Percentiles rank a stretch among this genome's conserved stretches.
Evolutionary conservation across 2,113 vertebrate species (phyloP).

Genomic region (Dicerorhinus sumatrensis): DNA sequence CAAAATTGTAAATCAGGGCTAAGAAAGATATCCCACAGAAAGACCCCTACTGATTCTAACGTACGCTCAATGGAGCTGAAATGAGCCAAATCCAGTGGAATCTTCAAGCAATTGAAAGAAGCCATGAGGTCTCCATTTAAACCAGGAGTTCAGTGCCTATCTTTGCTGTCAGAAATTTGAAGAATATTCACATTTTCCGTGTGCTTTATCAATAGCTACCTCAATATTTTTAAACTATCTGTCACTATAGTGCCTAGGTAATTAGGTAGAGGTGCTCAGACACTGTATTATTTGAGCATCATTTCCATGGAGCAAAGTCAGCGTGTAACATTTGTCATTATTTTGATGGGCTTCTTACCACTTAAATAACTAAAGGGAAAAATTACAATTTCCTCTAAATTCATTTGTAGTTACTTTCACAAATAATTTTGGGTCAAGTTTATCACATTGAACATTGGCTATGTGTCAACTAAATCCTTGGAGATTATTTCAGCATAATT

Average conservation of each 20-base stretch:
- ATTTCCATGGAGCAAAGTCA: slow-evolving; percentile 34
- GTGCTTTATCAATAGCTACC: slow-evolving; percentile 45
- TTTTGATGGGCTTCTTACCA: slow-evolving; percentile 49
- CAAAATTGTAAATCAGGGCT: neutral
- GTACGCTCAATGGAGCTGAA: neutral
- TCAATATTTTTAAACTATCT: slow-evolving; percentile 59
- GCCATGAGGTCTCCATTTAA: slow-evolving; percentile 16
- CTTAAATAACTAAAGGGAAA: slow-evolving; percentile 50
- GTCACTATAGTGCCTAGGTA: slow-evolving; percentile 24
- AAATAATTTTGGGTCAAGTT: slow-evolving; percentile 55
- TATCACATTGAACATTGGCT: slow-evolving; percentile 26
- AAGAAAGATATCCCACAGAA: neutral
- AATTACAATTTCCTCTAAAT: slow-evolving; percentile 51
- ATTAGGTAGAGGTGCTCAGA: slow-evolving; percentile 35
- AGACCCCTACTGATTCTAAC: neutral
- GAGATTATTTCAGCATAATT: slow-evolving; percentile 33
- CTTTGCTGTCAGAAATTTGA: slow-evolving; percentile 52
- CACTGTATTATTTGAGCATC: slow-evolving; percentile 51
- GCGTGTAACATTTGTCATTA: slow-evolving; percentile 38
- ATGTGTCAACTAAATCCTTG: slow-evolving; percentile 51
- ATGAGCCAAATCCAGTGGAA: neutral
- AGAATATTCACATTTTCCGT: slow-evolving; percentile 57
- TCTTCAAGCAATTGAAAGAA: neutral
- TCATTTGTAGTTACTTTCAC: slow-evolving; percentile 48
- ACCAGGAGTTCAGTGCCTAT: slow-evolving; percentile 17